Evolutionary conservation across 64 coral and sea anemone genomes (phyloP).

Genomic region (Montipora foliosa): DNA sequence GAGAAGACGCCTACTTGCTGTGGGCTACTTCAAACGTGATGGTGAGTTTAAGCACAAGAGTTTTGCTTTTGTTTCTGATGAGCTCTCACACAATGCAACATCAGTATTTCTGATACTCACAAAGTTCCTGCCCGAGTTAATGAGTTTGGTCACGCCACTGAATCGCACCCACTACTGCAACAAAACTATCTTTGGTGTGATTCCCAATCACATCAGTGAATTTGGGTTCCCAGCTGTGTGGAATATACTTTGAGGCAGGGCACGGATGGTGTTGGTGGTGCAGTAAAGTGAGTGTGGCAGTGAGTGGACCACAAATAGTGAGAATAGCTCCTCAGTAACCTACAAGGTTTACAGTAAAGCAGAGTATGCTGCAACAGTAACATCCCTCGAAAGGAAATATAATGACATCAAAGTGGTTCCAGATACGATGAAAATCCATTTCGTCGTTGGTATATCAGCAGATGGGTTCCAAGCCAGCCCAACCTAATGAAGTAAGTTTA

Average conservation of each 20-base stretch:
- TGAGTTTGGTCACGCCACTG: background rate
- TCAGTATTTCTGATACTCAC: constrained; percentile 36
- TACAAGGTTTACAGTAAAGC: no score
- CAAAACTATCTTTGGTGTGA: no score
- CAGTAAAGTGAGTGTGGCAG: constrained; percentile 22
- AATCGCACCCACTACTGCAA: background rate
- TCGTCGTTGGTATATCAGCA: no score
- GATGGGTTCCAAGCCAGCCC: no score
- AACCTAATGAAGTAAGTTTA: no score
- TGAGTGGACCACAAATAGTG: background rate
- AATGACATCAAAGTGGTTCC: no score
- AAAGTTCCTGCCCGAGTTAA: constrained; percentile 25
- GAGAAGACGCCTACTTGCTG: constrained; percentile 26
- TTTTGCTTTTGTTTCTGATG: constrained; percentile 49
- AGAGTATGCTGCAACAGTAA: no score
- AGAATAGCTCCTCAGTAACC: background rate
- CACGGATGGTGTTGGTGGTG: constrained; percentile 14
- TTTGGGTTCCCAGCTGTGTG: background rate
- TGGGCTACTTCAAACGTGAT: constrained; percentile 41
- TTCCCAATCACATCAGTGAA: no score
- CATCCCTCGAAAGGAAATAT: no score
- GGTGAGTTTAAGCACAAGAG: constrained; percentile 53
- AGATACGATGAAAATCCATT: no score
- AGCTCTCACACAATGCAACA: constrained; percentile 62
- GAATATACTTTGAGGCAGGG: constrained; percentile 60